Base-by-base conservation (phyloP, 2,797 vertebrate species). In the Lophius americanus region DNA sequence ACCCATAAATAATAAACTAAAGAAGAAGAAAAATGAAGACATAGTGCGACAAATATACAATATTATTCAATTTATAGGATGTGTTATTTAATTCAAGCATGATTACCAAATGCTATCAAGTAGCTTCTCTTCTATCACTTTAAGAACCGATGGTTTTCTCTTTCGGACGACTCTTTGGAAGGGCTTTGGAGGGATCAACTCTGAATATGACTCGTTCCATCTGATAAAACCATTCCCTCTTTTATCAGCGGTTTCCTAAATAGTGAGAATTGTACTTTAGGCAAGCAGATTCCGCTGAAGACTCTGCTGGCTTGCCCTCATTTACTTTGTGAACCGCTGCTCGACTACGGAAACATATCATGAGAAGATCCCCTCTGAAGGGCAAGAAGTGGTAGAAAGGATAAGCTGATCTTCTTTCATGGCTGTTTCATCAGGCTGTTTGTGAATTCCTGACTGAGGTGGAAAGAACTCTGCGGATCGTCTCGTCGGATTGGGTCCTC, bases 361-460 rank as follows among this genome's bases (percentile, higher is more conserved):
- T 42, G 55, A 53, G 42, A 54, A 75, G 69, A 46, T 77, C 67
- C 68, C 48, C 61, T 38, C 41, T 66, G 2, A 33, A n/a, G 9
- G 46, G 41, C 54, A 58, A 51, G 52, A 51, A 55, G 11, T 58
- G 68, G 4, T 54, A 9, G 6, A 48, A 46, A 44, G 11, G 14
- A 55, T 39, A 44, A 76, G 63, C 49, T 2, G 11, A 72, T 80
- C 61, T 72, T 79, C 75, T 76, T 55, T 78, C 83, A 86, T 88
- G 87, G 85, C 86, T 84, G 75, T 88, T 79, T 84, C 64, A 70
- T 77, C 48, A 57, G 68, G 73, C 50, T 14, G 0, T 70, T 67
- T 75, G 59, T 47, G 73, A 57, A 73, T 76, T 88, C 85, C 79
- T 87, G 83, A 78, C 74, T 78, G 70, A 79, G 64, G 74, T 70